Base-by-base conservation (phyloP, 2,113 vertebrate species). In the Pseudorasbora parva region DNA sequence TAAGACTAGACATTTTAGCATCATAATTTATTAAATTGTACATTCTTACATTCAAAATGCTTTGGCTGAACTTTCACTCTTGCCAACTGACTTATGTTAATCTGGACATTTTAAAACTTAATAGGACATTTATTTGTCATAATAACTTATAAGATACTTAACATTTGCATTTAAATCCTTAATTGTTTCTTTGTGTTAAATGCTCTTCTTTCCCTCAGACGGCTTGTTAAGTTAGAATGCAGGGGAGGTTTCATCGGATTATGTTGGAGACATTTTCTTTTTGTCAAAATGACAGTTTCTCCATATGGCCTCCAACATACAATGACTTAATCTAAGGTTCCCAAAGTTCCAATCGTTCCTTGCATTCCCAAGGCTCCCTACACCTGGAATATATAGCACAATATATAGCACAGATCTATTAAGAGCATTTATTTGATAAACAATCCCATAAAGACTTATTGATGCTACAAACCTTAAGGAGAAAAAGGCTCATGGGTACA, bases 261-360 rank as follows among this genome's bases (percentile, higher is more conserved):
- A 41, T 66, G 25, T 56, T 69, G 23, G 30, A 81, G 64, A 81
- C 4, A 1, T 66, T 54, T 41, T 11, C 7, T 30, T 27, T 69
- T 81, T 12, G 6, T 81, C 78, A 69, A 81, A 69, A 69, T 69
- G 25, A 47, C 27, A 54, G 64, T 37, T 81, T 81, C 47, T 25
- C 11, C 47, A 81, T 81, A 68, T 2, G 2, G 25, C 2, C n/a
- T 66, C 21, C 9, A 49, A 33, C 25, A 30, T 33, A 23, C 2
- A 15, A 10, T 33, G 25, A 3, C 17, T 11, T 1, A 60, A 78
- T 56, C 54, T 78, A 60, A 78, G n/a, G 17, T 54, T 23, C 21
- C 45, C 64, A 71, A 27, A 30, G 21, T 81, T 81, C 64, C 64
- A 9, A 8, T 56, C 27, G 14, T 56, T 81, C 79, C 30, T 11